Percentiles rank a stretch among this genome's conserved stretches.
Evolutionary conservation across 2,113 vertebrate species (phyloP).

Genomic region (Xenopus tropicalis): DNA sequence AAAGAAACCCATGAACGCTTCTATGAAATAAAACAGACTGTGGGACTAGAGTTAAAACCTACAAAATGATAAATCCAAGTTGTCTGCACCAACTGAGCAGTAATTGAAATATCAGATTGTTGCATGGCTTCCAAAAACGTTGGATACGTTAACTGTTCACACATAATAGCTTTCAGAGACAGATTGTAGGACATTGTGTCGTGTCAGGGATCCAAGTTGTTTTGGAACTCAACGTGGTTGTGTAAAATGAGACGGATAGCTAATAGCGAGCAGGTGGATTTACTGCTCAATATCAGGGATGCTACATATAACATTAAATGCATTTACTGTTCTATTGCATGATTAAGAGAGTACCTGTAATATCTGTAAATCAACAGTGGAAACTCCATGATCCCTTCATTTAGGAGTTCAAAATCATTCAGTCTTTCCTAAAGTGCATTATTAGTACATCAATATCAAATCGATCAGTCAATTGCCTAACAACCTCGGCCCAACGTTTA

Average conservation of each 20-base stretch:
- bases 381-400: no score
- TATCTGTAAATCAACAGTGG: no score
- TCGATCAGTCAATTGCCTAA: no score
- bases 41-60: neutral
- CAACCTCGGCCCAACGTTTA: no score
- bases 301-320: neutral
- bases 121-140: neutral
- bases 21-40: neutral
- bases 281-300: constrained; percentile 4
- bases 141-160: constrained; percentile 4
- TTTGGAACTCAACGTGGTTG: neutral
- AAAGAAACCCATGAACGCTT: neutral
- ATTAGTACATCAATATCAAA: no score
- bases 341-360: no score
- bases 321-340: neutral
- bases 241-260: neutral
- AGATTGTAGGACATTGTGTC: neutral
- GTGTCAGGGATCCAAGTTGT: neutral
- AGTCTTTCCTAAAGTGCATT: no score
- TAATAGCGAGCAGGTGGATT: constrained; percentile 6
- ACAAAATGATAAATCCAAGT: neutral
- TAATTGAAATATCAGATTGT: constrained; percentile 19
- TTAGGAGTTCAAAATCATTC: no score
- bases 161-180: constrained; percentile 7
- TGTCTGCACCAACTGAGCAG: neutral